Conservation (phyloP, 2,797 vertebrate species). For the Lepus townsendii region DNA sequence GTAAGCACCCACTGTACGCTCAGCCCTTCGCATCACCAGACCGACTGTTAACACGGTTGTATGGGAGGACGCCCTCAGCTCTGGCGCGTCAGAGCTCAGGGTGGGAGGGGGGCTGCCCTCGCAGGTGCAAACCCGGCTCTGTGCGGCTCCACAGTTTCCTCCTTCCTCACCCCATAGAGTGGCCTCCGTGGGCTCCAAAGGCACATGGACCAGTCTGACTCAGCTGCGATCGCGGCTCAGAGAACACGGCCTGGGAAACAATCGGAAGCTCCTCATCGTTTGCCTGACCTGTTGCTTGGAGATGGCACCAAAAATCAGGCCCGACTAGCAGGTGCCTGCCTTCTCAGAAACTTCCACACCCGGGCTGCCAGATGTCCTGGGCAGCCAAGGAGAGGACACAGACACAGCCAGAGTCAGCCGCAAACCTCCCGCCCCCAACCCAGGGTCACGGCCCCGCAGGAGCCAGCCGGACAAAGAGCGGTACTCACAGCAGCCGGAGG, state of each 20-base stretch:
- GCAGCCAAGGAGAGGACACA: not conserved
- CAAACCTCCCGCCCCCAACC: not conserved
- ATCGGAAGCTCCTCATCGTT: not conserved
- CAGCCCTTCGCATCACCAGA: not conserved
- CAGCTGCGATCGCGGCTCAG: rapidly evolving
- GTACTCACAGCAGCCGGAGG: slow-evolving; percentile 86
- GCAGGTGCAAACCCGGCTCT: not conserved
- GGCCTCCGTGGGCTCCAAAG: rapidly evolving
- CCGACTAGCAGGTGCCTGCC: not conserved
- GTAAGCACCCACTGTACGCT: not conserved
- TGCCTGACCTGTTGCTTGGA: slow-evolving; percentile 12
- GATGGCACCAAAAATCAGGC: not conserved
- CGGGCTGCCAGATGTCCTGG: no score
- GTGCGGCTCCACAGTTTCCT: rapidly evolving
- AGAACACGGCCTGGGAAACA: not conserved
- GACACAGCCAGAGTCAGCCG: not conserved
- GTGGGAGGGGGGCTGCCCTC: not conserved
- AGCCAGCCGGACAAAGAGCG: slow-evolving; percentile 65
- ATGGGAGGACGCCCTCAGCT: not conserved
- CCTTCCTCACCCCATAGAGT: not conserved
- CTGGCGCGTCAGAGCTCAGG: no score
- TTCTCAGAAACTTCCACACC: not conserved
- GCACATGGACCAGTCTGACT: not conserved
- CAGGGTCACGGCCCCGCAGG: slow-evolving; percentile 56
- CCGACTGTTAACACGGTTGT: not conserved